These are phyloP conservation scores for Doryteuthis pealeii DNA, from an alignment of 1,140 invertebrate species.

Conservation along the genomic window DNA sequence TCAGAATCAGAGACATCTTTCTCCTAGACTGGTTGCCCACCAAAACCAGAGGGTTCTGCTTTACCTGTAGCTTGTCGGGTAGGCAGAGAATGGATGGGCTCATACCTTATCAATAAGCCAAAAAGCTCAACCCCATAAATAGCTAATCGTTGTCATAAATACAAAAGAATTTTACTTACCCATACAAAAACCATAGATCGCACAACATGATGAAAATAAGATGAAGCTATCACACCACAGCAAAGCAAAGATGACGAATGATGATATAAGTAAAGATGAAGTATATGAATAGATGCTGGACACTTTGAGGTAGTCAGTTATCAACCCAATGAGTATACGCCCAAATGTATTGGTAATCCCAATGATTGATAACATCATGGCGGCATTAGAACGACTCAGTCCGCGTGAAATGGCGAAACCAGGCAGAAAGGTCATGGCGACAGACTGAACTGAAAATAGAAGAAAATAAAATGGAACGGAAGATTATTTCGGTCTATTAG, in stretches of 20 bases:
- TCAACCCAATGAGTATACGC: conserved; percentile 39
- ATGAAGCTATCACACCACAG: conserved; percentile 38
- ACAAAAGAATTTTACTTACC: too few relatives aligned
- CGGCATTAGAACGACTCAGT: conserved; percentile 27
- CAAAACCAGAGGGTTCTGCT: too few relatives aligned
- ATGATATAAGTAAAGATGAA: conserved; percentile 34
- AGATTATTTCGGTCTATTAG: too few relatives aligned
- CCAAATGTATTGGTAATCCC: conserved; percentile 47
- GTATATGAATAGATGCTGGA: conserved; percentile 37
- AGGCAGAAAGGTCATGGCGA: conserved; percentile 48
- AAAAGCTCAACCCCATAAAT: too few relatives aligned
- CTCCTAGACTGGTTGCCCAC: too few relatives aligned
- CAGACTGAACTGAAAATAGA: conserved; percentile 40
- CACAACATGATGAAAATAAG: conserved; percentile 22
- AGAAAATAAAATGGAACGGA: conserved; percentile 6
- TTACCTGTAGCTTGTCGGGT: too few relatives aligned
- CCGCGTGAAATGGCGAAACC: conserved; percentile 39
- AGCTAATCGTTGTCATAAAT: too few relatives aligned
- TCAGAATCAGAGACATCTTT: too few relatives aligned
- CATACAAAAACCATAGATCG: conserved; percentile 50
- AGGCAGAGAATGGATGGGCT: too few relatives aligned
- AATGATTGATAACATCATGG: conserved; percentile 46
- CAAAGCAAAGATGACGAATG: conserved; percentile 32
- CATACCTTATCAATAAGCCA: too few relatives aligned
- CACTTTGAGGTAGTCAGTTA: conserved; percentile 39